These are phyloP conservation scores for Pelusios castaneus DNA, from an alignment of 2,113 vertebrate species.

Conservation along the genomic window DNA sequence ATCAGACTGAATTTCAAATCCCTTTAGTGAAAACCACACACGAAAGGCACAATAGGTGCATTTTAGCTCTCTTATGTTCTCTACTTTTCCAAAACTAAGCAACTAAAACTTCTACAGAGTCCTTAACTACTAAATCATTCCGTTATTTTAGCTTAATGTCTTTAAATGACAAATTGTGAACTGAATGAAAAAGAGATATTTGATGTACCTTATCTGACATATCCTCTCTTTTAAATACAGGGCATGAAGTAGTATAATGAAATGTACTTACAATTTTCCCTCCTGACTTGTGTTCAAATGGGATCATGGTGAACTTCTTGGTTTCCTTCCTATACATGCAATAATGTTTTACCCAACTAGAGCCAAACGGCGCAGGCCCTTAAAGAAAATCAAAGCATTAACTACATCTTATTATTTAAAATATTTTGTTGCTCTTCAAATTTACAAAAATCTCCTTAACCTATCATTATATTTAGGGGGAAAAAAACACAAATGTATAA, in stretches of 20 bases:
- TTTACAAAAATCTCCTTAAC: not conserved
- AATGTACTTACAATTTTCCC: constrained; percentile 89
- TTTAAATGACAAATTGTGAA: constrained; percentile 6
- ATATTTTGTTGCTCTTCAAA: not conserved
- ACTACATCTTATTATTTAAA: not conserved
- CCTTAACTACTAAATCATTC: not conserved
- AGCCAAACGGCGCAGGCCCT: constrained; percentile 97
- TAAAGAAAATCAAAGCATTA: constrained; percentile 2
- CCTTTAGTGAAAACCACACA: not conserved
- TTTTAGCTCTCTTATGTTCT: not conserved
- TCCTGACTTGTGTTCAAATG: constrained; percentile 95
- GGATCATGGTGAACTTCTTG: constrained; percentile 93
- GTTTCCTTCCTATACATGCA: constrained; percentile 94
- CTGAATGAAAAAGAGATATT: not conserved
- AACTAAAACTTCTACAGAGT: not conserved
- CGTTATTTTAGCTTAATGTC: not conserved
- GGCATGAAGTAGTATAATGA: not conserved
- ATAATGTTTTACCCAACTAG: constrained; percentile 98
- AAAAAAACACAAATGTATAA: not conserved
- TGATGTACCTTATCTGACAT: not conserved
- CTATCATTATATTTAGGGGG: not conserved
- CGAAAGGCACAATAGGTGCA: not conserved
- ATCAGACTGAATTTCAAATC: not conserved
- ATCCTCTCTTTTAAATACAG: not conserved
- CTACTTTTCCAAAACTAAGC: not conserved